These are phyloP conservation scores for Coenonympha arcania DNA, from an alignment of 2,888 invertebrate genomes.

Conservation along the genomic window DNA sequence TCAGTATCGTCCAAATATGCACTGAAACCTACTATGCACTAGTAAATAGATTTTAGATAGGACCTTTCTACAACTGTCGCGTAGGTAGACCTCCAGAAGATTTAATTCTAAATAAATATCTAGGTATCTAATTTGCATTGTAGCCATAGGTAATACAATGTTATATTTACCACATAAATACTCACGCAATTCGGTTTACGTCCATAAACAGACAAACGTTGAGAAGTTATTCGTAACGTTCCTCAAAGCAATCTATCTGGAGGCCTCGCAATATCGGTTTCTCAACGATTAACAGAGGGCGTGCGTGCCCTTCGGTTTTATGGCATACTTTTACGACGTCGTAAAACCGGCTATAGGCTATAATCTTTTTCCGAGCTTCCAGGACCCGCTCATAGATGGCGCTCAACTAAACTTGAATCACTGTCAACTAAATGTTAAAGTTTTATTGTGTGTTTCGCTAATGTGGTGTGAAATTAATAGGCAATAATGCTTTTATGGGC, in stretches of 20 bases:
- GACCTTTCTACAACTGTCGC: too few species aligned
- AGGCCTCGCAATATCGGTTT: slow-evolving; percentile 73
- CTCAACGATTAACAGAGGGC: slow-evolving; percentile 74
- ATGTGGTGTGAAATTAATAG: slow-evolving; percentile 75
- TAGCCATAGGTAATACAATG: slow-evolving; percentile 7
- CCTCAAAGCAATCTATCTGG: slow-evolving; percentile 68
- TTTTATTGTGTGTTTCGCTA: slow-evolving; percentile 74
- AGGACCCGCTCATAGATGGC: slow-evolving; percentile 55
- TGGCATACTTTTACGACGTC: slow-evolving; percentile 71
- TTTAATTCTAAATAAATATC: too few species aligned
- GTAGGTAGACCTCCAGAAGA: too few species aligned
- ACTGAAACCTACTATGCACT: too few species aligned
- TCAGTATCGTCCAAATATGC: too few species aligned
- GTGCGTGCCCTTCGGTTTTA: slow-evolving; percentile 73
- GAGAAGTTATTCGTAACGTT: slow-evolving; percentile 65
- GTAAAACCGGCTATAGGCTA: slow-evolving; percentile 68
- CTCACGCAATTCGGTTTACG: slow-evolving; percentile 44
- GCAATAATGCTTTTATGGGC: slow-evolving; percentile 72
- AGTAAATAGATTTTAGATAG: too few species aligned
- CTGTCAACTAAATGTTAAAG: slow-evolving; percentile 65
- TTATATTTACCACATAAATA: slow-evolving; percentile 26
- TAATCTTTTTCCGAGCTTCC: slow-evolving; percentile 68
- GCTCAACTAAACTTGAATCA: slow-evolving; percentile 64
- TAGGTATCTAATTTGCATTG: too few species aligned
- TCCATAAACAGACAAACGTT: slow-evolving; percentile 66